Evolutionary conservation across 2,888 invertebrate species (phyloP), one percentile per base, ranked within the genome.

Genomic region (Cotesia congregata): DNA sequence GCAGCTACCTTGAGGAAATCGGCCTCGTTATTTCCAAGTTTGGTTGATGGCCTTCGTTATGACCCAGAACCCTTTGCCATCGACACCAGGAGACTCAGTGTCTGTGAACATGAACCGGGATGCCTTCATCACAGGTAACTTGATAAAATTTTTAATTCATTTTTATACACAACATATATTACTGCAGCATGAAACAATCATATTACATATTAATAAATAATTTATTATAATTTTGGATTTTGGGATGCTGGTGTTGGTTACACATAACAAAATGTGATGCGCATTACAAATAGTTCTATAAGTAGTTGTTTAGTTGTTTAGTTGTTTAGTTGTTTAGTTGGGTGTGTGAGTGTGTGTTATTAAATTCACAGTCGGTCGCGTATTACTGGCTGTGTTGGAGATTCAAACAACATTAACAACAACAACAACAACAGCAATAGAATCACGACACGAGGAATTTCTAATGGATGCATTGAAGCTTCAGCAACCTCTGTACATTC

Each of bases 401-500:
- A 12, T 50, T 12, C 50, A 12, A 50, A 30, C 30, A 30, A 30
- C 30, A 30, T 30, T 30, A 30, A 4, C 12, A 50, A 84, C 76
- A 88, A 89, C 77, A 84, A 12, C 50, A 50, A 84, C 76, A 88
- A 12, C 50, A 50, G 84, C 76, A 88, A 89, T 77, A 84, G 79
- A 60, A 76, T 60, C 74, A 72, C 76, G 60, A 86, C 41, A 82
- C 87, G 76, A 90, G 77, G 88, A 81, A 85, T 87, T 50, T 12
- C 50, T 50, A 50, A 50, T 20, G 89, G 87, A 71, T 90, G 90
- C 77, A 89, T 93, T 83, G 95, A 95, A 89, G 94, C 94, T 74
- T 95, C 95, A 80, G 93, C 95, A 89, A 94, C 94, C 84, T 95
- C 95, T 81, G 91, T 95, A 83, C 95, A 95, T 91, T 95, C 95